Conservation (phyloP, 2,888 invertebrate genomes). For the Hartigia nigra region DNA sequence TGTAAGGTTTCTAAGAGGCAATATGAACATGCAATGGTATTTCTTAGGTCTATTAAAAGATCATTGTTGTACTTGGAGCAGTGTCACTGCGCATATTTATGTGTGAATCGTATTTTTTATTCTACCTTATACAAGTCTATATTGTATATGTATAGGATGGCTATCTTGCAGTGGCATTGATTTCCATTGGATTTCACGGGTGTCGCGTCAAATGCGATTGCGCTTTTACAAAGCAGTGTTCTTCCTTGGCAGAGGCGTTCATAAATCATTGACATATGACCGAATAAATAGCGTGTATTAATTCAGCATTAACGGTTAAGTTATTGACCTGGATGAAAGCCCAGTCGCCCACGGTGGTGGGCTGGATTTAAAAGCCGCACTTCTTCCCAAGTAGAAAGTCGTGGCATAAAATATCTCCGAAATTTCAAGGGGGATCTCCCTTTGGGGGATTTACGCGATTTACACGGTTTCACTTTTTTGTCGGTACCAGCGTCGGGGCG, state of each 20-base stretch:
- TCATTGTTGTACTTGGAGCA: background rate
- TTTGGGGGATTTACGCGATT: constrained; percentile 20
- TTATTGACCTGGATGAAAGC: constrained; percentile 43
- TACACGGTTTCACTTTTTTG: constrained; percentile 11
- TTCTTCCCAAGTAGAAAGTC: constrained; percentile 33
- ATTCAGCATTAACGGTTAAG: constrained; percentile 59
- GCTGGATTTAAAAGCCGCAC: constrained; percentile 20
- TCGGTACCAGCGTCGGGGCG: background rate
- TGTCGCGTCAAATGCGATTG: background rate
- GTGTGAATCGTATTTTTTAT: background rate
- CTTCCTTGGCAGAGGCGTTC: constrained; percentile 12
- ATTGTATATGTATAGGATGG: background rate
- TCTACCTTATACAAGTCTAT: background rate
- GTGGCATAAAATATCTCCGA: constrained; percentile 32
- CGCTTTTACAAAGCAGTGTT: background rate
- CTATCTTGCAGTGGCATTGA: background rate
- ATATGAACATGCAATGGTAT: background rate
- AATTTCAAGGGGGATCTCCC: constrained; percentile 23
- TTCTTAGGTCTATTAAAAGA: background rate
- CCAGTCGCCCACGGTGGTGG: constrained; percentile 13
- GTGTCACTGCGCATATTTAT: background rate
- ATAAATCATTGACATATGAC: constrained; percentile 43
- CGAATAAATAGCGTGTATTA: constrained; percentile 51
- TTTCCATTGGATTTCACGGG: background rate
- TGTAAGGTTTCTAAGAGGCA: background rate